These are phyloP conservation scores for Spinus pinus DNA, from an alignment of 2,797 vertebrate genomes.

Conservation along the genomic window DNA sequence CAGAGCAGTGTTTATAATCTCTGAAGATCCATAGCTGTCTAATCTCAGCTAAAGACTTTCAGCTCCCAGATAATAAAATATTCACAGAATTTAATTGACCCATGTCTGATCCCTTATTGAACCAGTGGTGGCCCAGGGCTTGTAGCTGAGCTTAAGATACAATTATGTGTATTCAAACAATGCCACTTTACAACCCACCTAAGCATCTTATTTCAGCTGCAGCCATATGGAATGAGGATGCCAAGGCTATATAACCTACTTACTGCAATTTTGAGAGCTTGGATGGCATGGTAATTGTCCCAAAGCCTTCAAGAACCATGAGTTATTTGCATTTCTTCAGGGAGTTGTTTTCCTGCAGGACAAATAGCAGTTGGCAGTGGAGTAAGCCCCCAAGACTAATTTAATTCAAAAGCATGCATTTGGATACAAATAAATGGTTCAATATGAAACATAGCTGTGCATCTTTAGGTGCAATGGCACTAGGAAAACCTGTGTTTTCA, in stretches of 20 bases:
- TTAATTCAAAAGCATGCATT: slow-evolving; percentile 66
- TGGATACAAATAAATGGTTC: slow-evolving; percentile 42
- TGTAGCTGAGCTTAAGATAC: slow-evolving; percentile 20
- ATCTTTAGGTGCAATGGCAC: neutral
- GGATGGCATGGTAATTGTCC: slow-evolving; percentile 68
- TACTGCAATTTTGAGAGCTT: slow-evolving; percentile 66
- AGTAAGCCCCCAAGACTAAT: slow-evolving; percentile 52
- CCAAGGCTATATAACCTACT: slow-evolving; percentile 41
- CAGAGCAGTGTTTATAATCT: neutral
- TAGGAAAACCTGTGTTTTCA: neutral
- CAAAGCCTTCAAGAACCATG: slow-evolving; percentile 51
- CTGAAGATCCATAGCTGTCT: neutral
- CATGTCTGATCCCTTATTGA: slow-evolving; percentile 29
- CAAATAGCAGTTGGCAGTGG: slow-evolving; percentile 66
- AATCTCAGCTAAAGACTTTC: neutral
- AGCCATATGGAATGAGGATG: slow-evolving; percentile 70
- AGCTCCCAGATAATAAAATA: slow-evolving; percentile 8
- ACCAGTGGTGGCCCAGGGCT: neutral
- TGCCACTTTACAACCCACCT: slow-evolving; percentile 37
- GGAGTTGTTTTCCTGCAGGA: slow-evolving; percentile 68
- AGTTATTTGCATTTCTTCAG: slow-evolving; percentile 67
- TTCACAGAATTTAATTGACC: slow-evolving; percentile 29
- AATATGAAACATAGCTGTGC: neutral
- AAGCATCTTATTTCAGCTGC: slow-evolving; percentile 64
- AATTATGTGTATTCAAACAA: slow-evolving; percentile 35